phyloP scores from a whole-genome alignment of 2,113 vertebrate genomes.

The Tonatia bakeri region DNA sequence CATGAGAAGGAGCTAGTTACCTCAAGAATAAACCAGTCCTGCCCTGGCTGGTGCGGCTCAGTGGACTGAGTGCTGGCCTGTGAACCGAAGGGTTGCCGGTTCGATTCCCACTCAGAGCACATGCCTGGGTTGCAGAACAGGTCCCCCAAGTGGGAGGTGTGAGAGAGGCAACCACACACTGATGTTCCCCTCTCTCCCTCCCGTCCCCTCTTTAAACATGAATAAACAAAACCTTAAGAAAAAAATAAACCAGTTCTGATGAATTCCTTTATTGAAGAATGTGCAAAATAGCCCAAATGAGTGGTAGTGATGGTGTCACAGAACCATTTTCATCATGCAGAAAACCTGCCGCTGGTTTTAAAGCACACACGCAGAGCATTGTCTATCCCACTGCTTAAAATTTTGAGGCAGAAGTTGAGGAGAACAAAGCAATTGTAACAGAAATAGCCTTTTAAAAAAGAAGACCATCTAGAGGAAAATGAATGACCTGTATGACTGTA shows the following conservation, averaged over 20 bases:
- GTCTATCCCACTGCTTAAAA: neutral
- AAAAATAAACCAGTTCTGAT: neutral
- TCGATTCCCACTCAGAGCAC: too few species aligned
- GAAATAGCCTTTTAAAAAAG: neutral
- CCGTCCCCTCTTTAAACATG: too few species aligned
- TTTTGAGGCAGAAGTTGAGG: neutral
- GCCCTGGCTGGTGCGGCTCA: too few species aligned
- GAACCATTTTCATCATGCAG: neutral
- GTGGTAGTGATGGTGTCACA: neutral
- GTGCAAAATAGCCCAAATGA: neutral
- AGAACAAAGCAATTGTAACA: slow-evolving; percentile 1
- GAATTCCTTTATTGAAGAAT: slow-evolving; percentile 9
- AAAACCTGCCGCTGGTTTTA: neutral
- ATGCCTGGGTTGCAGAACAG: too few species aligned
- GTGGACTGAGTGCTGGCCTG: too few species aligned
- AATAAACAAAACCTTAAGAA: too few species aligned
- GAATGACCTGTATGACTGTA: neutral
- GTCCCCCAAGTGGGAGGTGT: too few species aligned
- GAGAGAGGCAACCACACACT: too few species aligned
- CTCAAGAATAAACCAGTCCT: neutral
- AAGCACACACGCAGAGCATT: neutral
- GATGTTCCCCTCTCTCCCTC: too few species aligned
- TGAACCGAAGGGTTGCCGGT: too few species aligned
- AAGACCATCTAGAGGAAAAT: neutral
- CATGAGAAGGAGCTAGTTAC: neutral